Base-by-base conservation (phyloP, 2,888 invertebrate genomes). In the Brachyopa scutellaris region DNA sequence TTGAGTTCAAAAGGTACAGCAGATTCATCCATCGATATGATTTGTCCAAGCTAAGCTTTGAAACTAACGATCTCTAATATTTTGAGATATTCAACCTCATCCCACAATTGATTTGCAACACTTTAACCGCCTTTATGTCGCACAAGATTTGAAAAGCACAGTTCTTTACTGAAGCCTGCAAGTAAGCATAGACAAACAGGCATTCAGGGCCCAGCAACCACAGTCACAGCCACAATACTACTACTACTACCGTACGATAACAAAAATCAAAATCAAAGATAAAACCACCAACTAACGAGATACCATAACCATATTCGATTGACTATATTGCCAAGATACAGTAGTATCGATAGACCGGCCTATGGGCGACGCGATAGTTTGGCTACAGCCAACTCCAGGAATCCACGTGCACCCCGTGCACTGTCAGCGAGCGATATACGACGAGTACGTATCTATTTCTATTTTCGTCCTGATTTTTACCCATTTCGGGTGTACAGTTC, bases 241-340 rank as follows among this genome's bases (percentile, higher is more conserved):
- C n/a, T 11, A 36, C 5, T 36, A 15, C 26, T 4, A 8, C 4
- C 13, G 17, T 8, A 2, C 73, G 45, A 78, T 72, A 61, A 55
- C 47, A 64, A 64, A 73, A 55, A 70, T 70, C 57, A 29, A 59
- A 69, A 53, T 62, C 47, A 61, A 45, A 76, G 61, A 76, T 67
- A 61, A 69, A 76, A 15, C 76, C 19, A 61, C 59, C 45, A 64
- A 59, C 80, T 80, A 80, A 80, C 80, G 76, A 76, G 80, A 59
- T 70, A 51, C 51, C 69, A 57, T 80, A 80, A 74, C 80, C 80
- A 80, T 80, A 80, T 80, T 70, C 59, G 74, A 80, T 74, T 80
- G 74, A 74, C 74, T 74, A 5, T n/a, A n/a, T 53, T 69, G 29
- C 74, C 49, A 49, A 29, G 57, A 59, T 40, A 40, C 36, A 51